Conservation (phyloP, 2,113 vertebrate species). For the Daubentonia madagascariensis region DNA sequence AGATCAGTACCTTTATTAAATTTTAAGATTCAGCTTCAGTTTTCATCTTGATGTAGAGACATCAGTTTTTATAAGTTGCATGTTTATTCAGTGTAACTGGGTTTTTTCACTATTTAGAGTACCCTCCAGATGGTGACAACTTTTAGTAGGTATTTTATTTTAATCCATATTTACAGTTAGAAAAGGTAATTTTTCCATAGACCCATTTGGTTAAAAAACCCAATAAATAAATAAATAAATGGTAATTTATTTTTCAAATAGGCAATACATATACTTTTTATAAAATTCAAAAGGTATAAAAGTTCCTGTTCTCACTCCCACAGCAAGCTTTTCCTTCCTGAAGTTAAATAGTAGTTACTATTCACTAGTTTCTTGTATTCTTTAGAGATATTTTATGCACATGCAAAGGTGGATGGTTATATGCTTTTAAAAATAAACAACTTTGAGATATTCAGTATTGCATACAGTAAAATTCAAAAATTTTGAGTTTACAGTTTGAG, state of each 20-base stretch:
- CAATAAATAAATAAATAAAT: background rate
- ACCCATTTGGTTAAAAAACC: background rate
- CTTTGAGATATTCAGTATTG: background rate
- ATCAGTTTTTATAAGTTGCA: background rate
- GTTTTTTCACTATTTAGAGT: slow-evolving; percentile 36
- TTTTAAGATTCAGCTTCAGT: slow-evolving; percentile 19
- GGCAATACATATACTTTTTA: background rate
- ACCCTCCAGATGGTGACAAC: background rate
- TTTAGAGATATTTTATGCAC: background rate
- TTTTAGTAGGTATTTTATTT: slow-evolving; percentile 8
- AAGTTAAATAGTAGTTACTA: background rate
- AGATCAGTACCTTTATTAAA: slow-evolving; percentile 10
- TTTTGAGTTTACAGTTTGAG: background rate
- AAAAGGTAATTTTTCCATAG: background rate
- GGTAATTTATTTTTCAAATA: slow-evolving; percentile 6
- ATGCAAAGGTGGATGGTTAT: background rate
- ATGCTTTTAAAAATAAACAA: background rate
- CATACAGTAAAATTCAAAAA: background rate
- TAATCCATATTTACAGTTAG: background rate
- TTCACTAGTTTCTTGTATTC: background rate
- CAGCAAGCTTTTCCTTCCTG: background rate
- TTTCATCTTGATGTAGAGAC: background rate
- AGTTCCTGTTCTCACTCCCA: background rate
- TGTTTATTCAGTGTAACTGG: background rate
- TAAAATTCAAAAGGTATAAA: background rate